Percentiles rank a stretch among this genome's conserved stretches.
Conservation (phyloP, 1,140 invertebrate genomes). For the Halictus rubicundus region DNA sequence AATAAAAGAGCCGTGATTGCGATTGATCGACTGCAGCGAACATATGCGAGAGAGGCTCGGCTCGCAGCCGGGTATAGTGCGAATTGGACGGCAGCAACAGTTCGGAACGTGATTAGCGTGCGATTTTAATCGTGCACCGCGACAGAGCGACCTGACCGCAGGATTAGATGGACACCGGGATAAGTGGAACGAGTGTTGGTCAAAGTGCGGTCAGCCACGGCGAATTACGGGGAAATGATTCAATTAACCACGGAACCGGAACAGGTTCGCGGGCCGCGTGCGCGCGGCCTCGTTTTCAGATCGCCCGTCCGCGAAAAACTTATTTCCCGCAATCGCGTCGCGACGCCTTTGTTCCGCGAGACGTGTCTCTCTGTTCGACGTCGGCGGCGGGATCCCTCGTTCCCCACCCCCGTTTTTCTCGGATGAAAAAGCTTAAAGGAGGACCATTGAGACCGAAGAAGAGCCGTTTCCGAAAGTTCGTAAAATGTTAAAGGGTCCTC, state of each 20-base stretch:
- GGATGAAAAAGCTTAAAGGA: conserved; percentile 15
- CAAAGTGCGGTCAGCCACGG: conserved; percentile 9
- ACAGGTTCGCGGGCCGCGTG: not conserved
- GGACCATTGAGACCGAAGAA: conserved; percentile 48
- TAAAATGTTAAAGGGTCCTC: conserved; percentile 37
- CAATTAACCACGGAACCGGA: not conserved
- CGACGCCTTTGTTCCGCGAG: conserved; percentile 21
- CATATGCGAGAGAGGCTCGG: no score
- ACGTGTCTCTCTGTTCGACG: not conserved
- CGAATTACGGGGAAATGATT: conserved; percentile 20
- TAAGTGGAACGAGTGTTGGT: conserved; percentile 20
- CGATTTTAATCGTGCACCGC: not conserved
- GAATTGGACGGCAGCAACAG: not conserved
- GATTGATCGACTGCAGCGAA: not conserved
- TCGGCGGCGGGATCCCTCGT: not conserved
- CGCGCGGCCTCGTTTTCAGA: not conserved
- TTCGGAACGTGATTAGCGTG: conserved; percentile 21
- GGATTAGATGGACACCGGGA: not conserved
- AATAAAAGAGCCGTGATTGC: not conserved
- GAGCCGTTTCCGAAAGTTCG: conserved; percentile 48
- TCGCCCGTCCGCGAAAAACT: not conserved
- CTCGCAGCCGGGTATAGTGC: no score
- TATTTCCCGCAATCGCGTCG: not conserved
- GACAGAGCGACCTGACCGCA: not conserved
- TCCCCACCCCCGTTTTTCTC: not conserved